These are phyloP conservation scores for Xenentodon cancila DNA, from an alignment of 2,797 vertebrate species.

Conservation along the genomic window DNA sequence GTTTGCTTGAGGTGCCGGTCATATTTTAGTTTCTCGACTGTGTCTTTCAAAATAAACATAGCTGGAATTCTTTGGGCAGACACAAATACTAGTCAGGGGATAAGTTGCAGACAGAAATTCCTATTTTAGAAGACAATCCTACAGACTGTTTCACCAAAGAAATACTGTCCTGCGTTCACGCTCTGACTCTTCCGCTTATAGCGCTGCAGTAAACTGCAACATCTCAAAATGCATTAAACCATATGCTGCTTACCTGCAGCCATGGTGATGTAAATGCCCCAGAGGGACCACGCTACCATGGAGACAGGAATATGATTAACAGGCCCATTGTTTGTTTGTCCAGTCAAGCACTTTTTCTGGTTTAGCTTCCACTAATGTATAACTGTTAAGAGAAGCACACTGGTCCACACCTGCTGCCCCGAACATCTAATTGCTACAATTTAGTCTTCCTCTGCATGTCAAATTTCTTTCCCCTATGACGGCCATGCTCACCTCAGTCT, in stretches of 20 bases:
- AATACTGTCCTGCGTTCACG: conserved; percentile 18
- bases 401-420: conserved; percentile 44
- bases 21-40: conserved; percentile 48
- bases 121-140: conserved; percentile 59
- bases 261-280: conserved; percentile 49
- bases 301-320: conserved; percentile 68
- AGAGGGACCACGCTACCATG: conserved; percentile 58
- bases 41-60: conserved; percentile 66
- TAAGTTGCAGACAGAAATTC: conserved; percentile 44
- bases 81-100: conserved; percentile 45
- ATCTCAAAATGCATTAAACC: conserved; percentile 34
- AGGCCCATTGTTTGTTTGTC: conserved; percentile 60
- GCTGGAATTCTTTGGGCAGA: conserved; percentile 50
- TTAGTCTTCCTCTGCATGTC: conserved; percentile 17
- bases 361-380: conserved; percentile 51
- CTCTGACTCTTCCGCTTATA: conserved; percentile 16
- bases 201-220: conserved; percentile 21
- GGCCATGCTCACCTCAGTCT: conserved; percentile 30
- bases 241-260: conserved; percentile 60
- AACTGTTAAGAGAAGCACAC: conserved; percentile 32
- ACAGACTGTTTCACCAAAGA: conserved; percentile 30
- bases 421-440: conserved; percentile 39
- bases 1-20: conserved; percentile 24
- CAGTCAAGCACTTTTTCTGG: conserved; percentile 53
- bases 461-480: conserved; percentile 10